A percentile compares a stretch with the other conserved stretches of the same genome.
phyloP scores from a whole-genome alignment of 2,888 invertebrate genomes.

The Beris morrisii region DNA sequence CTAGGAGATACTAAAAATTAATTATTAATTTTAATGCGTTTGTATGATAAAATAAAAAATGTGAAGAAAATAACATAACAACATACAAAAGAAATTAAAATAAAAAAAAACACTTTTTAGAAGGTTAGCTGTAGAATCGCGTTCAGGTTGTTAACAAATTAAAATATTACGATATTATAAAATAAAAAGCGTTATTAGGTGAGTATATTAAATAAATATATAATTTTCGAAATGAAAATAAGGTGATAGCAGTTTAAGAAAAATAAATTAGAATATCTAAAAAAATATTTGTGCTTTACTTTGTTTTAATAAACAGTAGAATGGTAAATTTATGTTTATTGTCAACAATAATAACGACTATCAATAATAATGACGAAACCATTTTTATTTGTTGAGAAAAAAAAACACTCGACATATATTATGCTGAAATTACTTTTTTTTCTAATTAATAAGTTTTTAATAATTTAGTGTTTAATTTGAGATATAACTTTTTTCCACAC shows the following conservation, averaged over 20 bases:
- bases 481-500: too few relatives aligned
- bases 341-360: too few relatives aligned
- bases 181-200: background rate
- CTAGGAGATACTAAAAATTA: background rate
- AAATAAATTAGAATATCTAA: background rate
- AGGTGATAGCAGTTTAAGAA: background rate
- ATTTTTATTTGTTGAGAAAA: too few relatives aligned
- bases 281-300: too few relatives aligned
- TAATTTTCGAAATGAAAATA: background rate
- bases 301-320: too few relatives aligned
- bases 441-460: too few relatives aligned
- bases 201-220: background rate
- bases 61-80: background rate
- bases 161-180: background rate
- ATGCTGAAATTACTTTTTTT: too few relatives aligned
- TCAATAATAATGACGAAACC: too few relatives aligned
- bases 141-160: slow-evolving; percentile 17
- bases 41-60: background rate
- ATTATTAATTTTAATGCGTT: too few relatives aligned
- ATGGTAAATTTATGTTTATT: too few relatives aligned
- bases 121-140: background rate
- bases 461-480: too few relatives aligned
- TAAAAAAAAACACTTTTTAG: background rate
- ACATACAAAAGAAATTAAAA: background rate
- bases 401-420: too few relatives aligned